Evolutionary conservation across 2,797 vertebrate genomes (phyloP), one percentile per base, ranked within the genome.

Genomic region (Petrocephalus sullivani): DNA sequence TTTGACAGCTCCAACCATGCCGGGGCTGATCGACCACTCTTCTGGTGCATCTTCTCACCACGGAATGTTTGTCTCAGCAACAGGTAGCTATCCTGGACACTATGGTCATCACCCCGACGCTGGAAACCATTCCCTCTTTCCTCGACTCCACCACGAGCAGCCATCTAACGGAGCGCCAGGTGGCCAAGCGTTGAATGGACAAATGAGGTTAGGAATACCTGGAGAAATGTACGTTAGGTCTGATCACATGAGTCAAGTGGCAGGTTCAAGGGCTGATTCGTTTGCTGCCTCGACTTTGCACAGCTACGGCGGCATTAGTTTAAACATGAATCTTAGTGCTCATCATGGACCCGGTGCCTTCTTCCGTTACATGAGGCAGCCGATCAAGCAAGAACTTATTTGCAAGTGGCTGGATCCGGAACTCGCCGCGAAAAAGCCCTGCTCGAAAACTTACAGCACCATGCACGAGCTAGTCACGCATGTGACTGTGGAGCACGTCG

Each of bases 1-100:
- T 94, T 95, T 97, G 96, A 96, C 96, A 94, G 95, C 95, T 95
- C 96, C 96, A 96, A 95, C 95, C 94, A 97, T 97, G 96, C 96
- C 97, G 91, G 96, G 96, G 90, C 95, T 97, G 94, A 96, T 95
- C 89, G 96, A 96, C 93, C 96, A 96, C 94, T 94, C 94, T 94
- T 93, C 96, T 88, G 94, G 95, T 95, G 94, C 96, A 95, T 92
- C 94, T 95, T 97, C 98, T 99, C 97, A 99, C 93, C 97, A 96
- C 95, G 96, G 96, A 96, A 96, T 98, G 95, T 99, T 99, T 99
- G 96, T 99, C 95, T 98, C 97, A 95, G 98, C 97, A 98, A 98
- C 98, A 99, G 98, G 98, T 99, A 98, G 98, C 98, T 98, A 97
- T 94, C 96, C 97, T 88, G 97, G 97, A 97, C 96, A 96, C 94